Evolutionary conservation across 2,888 invertebrate genomes (phyloP), one percentile per base, ranked within the genome.

Genomic region (Trissolcus japonicus): DNA sequence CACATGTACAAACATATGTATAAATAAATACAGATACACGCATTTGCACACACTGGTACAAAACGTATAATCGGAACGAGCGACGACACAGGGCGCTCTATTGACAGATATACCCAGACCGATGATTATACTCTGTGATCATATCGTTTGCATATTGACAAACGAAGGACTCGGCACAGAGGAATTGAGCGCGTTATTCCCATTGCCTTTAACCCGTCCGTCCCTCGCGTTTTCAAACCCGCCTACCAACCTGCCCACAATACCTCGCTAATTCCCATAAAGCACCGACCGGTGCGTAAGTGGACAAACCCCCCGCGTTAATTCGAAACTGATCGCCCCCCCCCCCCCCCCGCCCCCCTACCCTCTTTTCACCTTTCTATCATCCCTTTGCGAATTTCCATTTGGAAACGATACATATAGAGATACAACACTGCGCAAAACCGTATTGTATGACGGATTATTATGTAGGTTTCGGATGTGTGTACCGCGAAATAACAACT

Each of bases 191-290:
- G 81, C 82, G 76, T 59, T 72, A 61, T 80, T 78, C 76, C 72
- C 71, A 59, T 76, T 57, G 65, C 68, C 67, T 53, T 66, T 75
- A 40, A 65, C 66, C 68, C 66, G 62, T 53, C 59, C 72, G 56
- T 71, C 72, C 77, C 68, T 68, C 74, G 61, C 63, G 59, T 29
- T 85, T 83, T 81, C 81, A 82, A 82, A 80, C 83, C 86, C 85
- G 84, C 85, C 86, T 86, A 86, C 84, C 80, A 81, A 82, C 84
- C 85, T 84, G 82, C 86, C 88, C 86, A 88, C 87, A 88, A 88
- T 88, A 82, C 86, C 83, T 86, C 85, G 86, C 86, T 87, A 87
- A 88, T 87, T 88, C 86, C 87, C 84, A 88, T 88, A 88, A 88
- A 89, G 86, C 87, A 83, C 81, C 81, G 80, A 68, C 82, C 83